phyloP scores from a whole-genome alignment of 2,113 vertebrate species.

The Arizona elegans region DNA sequence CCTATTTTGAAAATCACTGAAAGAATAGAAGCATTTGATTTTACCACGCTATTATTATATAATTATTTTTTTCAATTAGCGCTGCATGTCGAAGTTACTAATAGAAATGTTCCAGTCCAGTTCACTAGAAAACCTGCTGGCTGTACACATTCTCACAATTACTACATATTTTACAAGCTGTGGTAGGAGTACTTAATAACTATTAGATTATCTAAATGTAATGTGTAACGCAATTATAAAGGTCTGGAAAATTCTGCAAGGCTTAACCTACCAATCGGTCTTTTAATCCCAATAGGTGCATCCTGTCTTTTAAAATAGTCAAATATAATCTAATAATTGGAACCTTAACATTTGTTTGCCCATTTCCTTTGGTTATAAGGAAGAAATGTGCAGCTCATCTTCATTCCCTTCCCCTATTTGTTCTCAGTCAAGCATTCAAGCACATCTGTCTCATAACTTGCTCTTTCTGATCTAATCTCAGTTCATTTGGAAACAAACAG shows the following conservation, averaged over 20 bases:
- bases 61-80: neutral
- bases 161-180: neutral
- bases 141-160: neutral
- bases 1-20: neutral
- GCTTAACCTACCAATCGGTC: neutral
- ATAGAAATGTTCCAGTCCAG: conserved; percentile 4
- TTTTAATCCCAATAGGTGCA: neutral
- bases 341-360: neutral
- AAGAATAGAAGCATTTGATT: neutral
- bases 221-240: neutral
- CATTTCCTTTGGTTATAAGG: neutral
- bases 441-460: neutral
- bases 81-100: neutral
- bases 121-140: neutral
- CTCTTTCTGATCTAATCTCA: neutral
- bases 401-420: neutral
- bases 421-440: neutral
- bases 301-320: neutral
- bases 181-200: neutral
- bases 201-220: neutral
- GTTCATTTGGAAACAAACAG: neutral
- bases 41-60: conserved; percentile 3
- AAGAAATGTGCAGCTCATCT: neutral
- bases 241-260: neutral
- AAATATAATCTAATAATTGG: neutral